Conservation (phyloP, 2,797 vertebrate genomes). For the Choloepus didactylus region DNA sequence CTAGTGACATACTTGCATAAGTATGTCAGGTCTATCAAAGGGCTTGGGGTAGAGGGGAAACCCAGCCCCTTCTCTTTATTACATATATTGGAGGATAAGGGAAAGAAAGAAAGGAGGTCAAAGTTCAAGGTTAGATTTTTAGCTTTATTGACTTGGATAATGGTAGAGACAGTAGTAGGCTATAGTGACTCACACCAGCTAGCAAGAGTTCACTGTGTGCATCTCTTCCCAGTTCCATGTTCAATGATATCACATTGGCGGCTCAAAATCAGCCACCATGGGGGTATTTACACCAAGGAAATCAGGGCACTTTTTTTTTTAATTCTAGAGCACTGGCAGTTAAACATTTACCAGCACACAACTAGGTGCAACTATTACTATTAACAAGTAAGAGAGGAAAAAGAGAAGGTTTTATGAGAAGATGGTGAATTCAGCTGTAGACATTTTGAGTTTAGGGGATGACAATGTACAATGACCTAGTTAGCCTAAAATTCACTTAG, state of each 20-base stretch:
- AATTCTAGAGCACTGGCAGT: not conserved
- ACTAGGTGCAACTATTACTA: fast-evolving
- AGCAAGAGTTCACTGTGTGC: not conserved
- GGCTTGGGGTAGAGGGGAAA: not conserved
- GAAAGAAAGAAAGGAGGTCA: not conserved
- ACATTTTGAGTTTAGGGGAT: not conserved
- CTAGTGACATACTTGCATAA: too few relatives aligned
- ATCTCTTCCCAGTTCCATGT: not conserved
- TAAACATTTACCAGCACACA: not conserved
- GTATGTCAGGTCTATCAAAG: fast-evolving
- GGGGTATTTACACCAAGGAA: not conserved
- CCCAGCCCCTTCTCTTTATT: not conserved
- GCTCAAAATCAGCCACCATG: not conserved
- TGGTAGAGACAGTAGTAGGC: fast-evolving
- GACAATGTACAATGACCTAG: not conserved
- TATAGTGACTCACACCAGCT: fast-evolving
- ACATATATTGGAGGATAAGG: not conserved
- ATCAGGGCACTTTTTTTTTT: not conserved
- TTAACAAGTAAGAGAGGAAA: fast-evolving
- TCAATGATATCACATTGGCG: not conserved
- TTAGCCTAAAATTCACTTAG: not conserved
- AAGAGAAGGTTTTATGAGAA: not conserved
- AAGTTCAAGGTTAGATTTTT: not conserved
- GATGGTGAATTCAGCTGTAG: not conserved
- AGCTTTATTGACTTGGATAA: not conserved